phyloP scores from a whole-genome alignment of 2,797 vertebrate genomes.

The Triplophysa yarkandensis region DNA sequence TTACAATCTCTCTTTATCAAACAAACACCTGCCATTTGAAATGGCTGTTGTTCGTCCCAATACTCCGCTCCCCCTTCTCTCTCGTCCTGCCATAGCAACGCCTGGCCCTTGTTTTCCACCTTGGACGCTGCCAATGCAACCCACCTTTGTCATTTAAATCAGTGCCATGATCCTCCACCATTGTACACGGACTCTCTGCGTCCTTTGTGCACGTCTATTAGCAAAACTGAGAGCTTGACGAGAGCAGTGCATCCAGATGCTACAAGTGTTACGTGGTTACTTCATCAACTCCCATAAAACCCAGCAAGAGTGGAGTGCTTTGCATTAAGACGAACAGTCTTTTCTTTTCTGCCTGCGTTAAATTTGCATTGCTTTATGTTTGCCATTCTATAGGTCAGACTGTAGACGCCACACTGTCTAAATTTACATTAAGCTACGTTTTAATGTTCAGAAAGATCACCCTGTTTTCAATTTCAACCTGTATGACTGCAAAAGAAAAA shows the following conservation, averaged over 20 bases:
- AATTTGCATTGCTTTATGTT: background rate
- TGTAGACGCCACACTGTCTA: background rate
- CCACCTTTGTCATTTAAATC: constrained; percentile 80
- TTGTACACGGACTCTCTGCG: constrained; percentile 61
- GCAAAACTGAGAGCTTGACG: constrained; percentile 44
- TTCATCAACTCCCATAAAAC: constrained; percentile 45
- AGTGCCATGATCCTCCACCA: constrained; percentile 63
- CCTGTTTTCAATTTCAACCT: no score
- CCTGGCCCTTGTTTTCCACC: constrained; percentile 53
- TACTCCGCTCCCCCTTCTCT: constrained; percentile 38
- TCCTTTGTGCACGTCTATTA: constrained; percentile 61
- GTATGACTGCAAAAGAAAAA: no score
- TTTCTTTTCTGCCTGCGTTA: background rate
- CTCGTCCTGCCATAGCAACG: constrained; percentile 73
- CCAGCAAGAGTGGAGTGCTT: constrained; percentile 30
- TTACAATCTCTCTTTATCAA: constrained; percentile 15
- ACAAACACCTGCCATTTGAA: constrained; percentile 22
- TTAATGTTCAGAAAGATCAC: background rate
- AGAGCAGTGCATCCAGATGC: constrained; percentile 46
- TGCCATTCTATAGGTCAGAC: background rate
- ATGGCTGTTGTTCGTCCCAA: constrained; percentile 50
- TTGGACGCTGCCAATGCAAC: constrained; percentile 57
- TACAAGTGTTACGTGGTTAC: constrained; percentile 39
- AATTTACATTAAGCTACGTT: no score
- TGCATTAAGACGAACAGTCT: constrained; percentile 29